Evolutionary conservation across 2,113 vertebrate genomes (phyloP).

Genomic region (Tachuris rubrigastra): DNA sequence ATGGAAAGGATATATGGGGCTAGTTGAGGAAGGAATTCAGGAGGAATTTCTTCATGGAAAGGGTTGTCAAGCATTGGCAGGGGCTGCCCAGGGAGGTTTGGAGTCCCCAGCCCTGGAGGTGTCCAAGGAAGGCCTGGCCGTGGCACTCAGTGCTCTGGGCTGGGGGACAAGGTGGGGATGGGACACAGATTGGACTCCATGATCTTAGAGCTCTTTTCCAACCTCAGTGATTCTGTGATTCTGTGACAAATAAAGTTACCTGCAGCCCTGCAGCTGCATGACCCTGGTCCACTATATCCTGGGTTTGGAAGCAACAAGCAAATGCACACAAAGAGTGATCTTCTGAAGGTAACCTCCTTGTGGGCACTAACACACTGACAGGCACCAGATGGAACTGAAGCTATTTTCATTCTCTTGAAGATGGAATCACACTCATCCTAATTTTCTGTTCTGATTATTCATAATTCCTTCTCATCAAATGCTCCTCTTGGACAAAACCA

Average conservation of each 20-base stretch:
- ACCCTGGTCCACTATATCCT: rapidly evolving
- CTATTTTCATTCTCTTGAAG: background rate
- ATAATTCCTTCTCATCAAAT: background rate
- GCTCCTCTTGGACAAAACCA: background rate
- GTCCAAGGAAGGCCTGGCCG: rapidly evolving
- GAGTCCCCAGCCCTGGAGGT: background rate
- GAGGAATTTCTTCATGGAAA: background rate
- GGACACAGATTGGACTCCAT: rapidly evolving
- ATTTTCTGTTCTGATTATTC: background rate
- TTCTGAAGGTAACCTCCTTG: background rate
- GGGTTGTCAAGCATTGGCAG: background rate
- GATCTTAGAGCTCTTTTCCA: background rate
- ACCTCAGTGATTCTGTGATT: background rate
- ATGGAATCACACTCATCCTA: background rate
- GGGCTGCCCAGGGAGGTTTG: background rate
- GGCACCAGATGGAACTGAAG: background rate
- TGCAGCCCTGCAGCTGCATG: background rate
- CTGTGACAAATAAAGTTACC: background rate
- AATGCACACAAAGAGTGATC: background rate
- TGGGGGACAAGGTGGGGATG: rapidly evolving
- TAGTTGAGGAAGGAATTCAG: background rate
- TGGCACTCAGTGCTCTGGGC: background rate
- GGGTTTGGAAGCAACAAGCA: background rate
- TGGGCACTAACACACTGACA: background rate
- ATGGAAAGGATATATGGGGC: background rate